phyloP scores from a whole-genome alignment of 2,797 vertebrate species.

The Lophotriccus pileatus region DNA sequence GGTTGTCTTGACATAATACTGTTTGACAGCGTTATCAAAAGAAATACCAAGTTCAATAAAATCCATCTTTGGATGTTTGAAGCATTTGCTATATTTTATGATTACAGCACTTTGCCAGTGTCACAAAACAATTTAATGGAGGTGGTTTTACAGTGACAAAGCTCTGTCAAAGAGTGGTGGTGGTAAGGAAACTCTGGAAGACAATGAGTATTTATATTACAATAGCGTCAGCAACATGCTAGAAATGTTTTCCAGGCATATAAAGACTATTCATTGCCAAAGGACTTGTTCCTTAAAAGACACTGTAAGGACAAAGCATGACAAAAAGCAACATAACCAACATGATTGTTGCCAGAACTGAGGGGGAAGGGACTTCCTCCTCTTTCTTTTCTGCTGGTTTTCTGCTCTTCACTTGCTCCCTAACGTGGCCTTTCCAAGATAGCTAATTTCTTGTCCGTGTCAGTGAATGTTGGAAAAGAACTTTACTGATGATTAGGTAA shows the following conservation, averaged over 20 bases:
- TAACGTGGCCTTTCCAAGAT: not conserved
- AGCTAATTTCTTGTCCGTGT: not conserved
- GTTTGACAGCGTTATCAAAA: not conserved
- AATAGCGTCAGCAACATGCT: not conserved
- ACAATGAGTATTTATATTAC: slow-evolving; percentile 2
- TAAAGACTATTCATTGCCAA: slow-evolving; percentile 9
- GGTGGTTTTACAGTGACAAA: not conserved
- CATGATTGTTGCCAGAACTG: not conserved
- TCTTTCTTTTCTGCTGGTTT: not conserved
- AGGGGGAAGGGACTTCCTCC: not conserved
- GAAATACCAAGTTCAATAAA: not conserved
- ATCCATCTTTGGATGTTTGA: not conserved
- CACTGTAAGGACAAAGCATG: not conserved
- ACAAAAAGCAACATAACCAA: not conserved
- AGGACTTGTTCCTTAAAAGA: not conserved
- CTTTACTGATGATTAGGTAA: not conserved
- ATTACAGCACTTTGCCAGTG: not conserved
- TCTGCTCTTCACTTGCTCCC: not conserved
- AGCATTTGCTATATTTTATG: not conserved
- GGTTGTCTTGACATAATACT: not conserved
- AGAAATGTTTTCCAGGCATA: not conserved
- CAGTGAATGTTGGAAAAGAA: not conserved
- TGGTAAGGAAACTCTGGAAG: not conserved
- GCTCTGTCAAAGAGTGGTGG: not conserved
- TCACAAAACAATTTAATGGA: not conserved